Evolutionary conservation across 2,888 invertebrate species (phyloP).

Genomic region (Microdon myrmicae): DNA sequence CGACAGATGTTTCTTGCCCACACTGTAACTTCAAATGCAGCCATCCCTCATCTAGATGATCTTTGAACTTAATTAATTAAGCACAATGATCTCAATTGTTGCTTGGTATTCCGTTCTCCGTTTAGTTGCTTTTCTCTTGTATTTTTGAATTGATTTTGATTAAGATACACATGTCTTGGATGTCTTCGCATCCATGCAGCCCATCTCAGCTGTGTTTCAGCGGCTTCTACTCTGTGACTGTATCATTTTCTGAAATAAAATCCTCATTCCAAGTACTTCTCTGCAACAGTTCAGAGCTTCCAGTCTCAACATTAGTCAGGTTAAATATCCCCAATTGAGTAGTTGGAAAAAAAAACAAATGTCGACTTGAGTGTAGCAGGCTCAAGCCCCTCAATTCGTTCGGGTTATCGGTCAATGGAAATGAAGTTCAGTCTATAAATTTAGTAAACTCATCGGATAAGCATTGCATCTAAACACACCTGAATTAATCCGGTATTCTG

Average conservation of each 20-base stretch:
- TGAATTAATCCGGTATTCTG: too few relatives aligned
- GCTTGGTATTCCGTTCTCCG: constrained; percentile 30
- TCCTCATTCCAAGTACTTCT: constrained; percentile 30
- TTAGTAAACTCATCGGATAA: too few relatives aligned
- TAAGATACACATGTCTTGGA: constrained; percentile 48
- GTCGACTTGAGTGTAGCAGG: not conserved
- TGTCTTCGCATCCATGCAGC: constrained; percentile 32
- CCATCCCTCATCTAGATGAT: constrained; percentile 59
- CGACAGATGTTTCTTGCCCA: constrained; percentile 22
- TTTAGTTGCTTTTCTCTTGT: constrained; percentile 7
- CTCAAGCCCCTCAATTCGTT: not conserved
- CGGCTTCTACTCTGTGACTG: constrained; percentile 34
- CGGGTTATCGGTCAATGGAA: not conserved
- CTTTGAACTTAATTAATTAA: constrained; percentile 68
- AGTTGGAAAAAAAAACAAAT: constrained; percentile 28
- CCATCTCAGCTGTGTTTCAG: constrained; percentile 23
- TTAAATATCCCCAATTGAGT: constrained; percentile 26
- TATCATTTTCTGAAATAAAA: constrained; percentile 17
- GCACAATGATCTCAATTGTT: constrained; percentile 66
- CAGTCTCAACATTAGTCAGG: constrained; percentile 33
- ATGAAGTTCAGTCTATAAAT: constrained; percentile 3
- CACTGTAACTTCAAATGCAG: constrained; percentile 25
- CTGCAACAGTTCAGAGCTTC: constrained; percentile 24
- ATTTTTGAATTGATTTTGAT: constrained; percentile 49
- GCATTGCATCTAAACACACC: too few relatives aligned